Evolutionary conservation across 2,888 invertebrate genomes (phyloP), one percentile per base, ranked within the genome.

Genomic region (Eupithecia centaureata): DNA sequence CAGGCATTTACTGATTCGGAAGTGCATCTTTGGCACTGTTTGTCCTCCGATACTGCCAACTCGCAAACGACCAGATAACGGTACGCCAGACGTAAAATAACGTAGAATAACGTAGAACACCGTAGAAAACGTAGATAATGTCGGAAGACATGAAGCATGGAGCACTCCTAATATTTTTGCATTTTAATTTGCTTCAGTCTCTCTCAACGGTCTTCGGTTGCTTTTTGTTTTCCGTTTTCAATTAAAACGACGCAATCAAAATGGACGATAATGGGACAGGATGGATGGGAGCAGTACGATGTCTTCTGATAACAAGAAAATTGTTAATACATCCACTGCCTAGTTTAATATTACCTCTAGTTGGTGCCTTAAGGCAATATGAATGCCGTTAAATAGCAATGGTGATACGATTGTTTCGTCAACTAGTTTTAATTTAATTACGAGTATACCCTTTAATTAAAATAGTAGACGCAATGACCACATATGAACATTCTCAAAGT

Each of bases 141-240:
- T 62, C 67, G 71, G 76, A 79, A 67, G 74, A 79, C 78, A 77
- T 80, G 76, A 79, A 82, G 75, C 75, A 70, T 69, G 58, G 67
- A 63, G 76, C 77, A 77, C 73, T 79, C 77, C 77, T 78, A 81
- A 80, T 81, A 81, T 83, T 84, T 83, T 73, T 79, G 73, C 78
- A 73, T 83, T 85, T 86, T 82, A 82, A 84, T 83, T 86, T 82
- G 75, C 77, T 77, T 75, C 76, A 71, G 77, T 76, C 73, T 77
- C 75, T 65, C 73, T 65, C 68, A 69, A 65, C 72, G 63, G 65
- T 65, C 65, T 63, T 72, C 75, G 65, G 77, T 74, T 70, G 71
- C 65, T 76, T 79, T 77, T 79, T 77, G 76, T 79, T 75, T 78
- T 73, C 65, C 69, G 77, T 80, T 83, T 76, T 82, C 77, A 76